phyloP scores from a whole-genome alignment of 2,888 invertebrate genomes.

The Chrysodeixis includens region DNA sequence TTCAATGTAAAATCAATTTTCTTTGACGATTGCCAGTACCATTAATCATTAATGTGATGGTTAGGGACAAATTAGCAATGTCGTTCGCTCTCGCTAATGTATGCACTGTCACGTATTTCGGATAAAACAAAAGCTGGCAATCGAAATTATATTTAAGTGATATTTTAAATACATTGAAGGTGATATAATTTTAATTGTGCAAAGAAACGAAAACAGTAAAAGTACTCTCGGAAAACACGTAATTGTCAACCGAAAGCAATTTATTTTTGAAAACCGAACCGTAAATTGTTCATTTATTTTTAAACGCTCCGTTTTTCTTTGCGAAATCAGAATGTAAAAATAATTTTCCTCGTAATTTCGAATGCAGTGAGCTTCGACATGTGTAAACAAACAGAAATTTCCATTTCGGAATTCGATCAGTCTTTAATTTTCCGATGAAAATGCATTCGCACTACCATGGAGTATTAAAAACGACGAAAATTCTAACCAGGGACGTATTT shows the following conservation, averaged over 20 bases:
- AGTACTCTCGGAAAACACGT: background rate
- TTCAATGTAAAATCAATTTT: slow-evolving; percentile 52
- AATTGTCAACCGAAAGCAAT: background rate
- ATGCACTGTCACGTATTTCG: too few species aligned
- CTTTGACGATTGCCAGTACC: slow-evolving; percentile 32
- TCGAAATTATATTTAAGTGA: too few species aligned
- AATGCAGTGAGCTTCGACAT: slow-evolving; percentile 19
- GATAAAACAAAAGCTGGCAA: too few species aligned
- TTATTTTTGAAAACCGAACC: background rate
- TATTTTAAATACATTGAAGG: background rate
- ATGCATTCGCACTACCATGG: slow-evolving; percentile 7
- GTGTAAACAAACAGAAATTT: slow-evolving; percentile 31
- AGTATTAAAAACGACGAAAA: slow-evolving; percentile 17
- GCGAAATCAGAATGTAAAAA: slow-evolving; percentile 19
- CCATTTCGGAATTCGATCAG: slow-evolving; percentile 18
- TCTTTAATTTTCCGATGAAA: slow-evolving; percentile 30
- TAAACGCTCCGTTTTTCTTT: slow-evolving; percentile 20
- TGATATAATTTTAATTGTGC: background rate
- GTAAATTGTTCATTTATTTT: slow-evolving; percentile 2
- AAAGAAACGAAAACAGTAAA: background rate
- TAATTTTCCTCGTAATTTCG: slow-evolving; percentile 15
- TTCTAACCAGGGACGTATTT: slow-evolving; percentile 33
- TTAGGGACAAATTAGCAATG: slow-evolving; percentile 45
- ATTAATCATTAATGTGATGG: slow-evolving; percentile 47
- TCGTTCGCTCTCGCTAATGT: too few species aligned